Percentiles rank a stretch among this genome's conserved stretches.
Evolutionary conservation across 2,113 vertebrate genomes (phyloP).

Genomic region (Prunella fulvescens): DNA sequence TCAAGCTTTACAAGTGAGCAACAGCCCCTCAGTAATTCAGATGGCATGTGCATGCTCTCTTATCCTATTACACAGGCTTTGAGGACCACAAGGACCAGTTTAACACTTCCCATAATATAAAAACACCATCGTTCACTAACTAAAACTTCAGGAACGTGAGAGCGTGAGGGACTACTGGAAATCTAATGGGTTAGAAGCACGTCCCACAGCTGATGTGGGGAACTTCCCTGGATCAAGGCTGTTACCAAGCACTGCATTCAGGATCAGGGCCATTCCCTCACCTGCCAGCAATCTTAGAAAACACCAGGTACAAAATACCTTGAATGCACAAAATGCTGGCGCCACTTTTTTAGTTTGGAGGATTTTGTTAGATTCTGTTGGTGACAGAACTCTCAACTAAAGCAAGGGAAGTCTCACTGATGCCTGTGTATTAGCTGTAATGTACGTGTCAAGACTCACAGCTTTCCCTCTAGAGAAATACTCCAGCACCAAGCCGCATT

Average conservation of each 20-base stretch:
- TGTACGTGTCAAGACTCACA: background rate
- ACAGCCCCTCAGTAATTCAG: slow-evolving; percentile 40
- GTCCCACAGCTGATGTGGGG: background rate
- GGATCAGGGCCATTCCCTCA: background rate
- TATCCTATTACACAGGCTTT: slow-evolving; percentile 23
- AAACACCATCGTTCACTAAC: background rate
- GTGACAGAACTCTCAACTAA: background rate
- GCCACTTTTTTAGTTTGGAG: background rate
- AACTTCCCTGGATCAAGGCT: background rate
- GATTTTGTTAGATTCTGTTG: background rate
- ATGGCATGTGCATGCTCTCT: background rate
- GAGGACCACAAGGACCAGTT: slow-evolving; percentile 23
- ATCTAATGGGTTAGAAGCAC: background rate
- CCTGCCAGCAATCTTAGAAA: background rate
- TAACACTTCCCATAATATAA: background rate
- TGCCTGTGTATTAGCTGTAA: background rate
- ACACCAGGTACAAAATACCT: background rate
- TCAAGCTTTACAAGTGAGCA: slow-evolving; percentile 55
- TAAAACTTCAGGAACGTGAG: background rate
- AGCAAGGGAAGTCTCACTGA: background rate
- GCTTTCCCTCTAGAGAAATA: slow-evolving; percentile 12
- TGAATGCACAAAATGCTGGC: background rate
- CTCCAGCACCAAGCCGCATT: background rate
- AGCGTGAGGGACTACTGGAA: background rate
- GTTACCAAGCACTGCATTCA: background rate